Evolutionary conservation across 2,888 invertebrate genomes (phyloP).

Genomic region (Synergus japonicus): DNA sequence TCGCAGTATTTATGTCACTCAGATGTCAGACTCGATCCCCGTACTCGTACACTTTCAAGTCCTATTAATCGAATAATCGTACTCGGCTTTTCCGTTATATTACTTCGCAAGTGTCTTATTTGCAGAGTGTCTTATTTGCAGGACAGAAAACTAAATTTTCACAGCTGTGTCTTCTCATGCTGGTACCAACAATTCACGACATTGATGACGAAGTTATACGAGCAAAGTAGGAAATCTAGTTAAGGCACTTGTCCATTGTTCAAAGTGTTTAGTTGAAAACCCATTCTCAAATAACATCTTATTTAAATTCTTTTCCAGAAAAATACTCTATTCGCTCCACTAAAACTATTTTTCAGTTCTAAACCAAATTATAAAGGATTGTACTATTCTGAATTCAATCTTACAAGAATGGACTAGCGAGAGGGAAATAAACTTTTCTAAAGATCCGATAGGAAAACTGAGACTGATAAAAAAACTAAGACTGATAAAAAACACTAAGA

Average conservation of each 20-base stretch:
- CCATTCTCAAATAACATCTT: neutral
- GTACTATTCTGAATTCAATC: neutral
- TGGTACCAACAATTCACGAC: conserved; percentile 5
- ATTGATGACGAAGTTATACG: neutral
- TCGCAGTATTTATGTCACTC: neutral
- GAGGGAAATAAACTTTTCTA: neutral
- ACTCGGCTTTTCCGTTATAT: neutral
- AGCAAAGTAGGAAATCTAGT: conserved; percentile 9
- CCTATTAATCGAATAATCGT: neutral
- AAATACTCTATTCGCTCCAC: neutral
- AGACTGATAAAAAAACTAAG: too few relatives aligned
- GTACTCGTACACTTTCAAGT: neutral
- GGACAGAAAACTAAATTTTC: conserved; percentile 3
- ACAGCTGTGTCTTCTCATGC: neutral
- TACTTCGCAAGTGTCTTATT: neutral
- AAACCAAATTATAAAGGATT: too few relatives aligned
- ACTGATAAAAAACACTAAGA: neutral
- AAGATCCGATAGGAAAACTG: too few relatives aligned
- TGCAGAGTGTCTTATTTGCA: neutral
- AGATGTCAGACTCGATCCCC: neutral
- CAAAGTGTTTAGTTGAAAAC: conserved; percentile 11
- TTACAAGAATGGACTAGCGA: neutral
- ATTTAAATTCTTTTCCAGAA: neutral
- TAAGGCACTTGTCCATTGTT: neutral
- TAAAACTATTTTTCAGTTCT: too few relatives aligned